Percentiles rank a stretch among this genome's conserved stretches.
These are phyloP conservation scores for Parochlus steinenii DNA, from an alignment of 2,888 invertebrate genomes.

Conservation along the genomic window DNA sequence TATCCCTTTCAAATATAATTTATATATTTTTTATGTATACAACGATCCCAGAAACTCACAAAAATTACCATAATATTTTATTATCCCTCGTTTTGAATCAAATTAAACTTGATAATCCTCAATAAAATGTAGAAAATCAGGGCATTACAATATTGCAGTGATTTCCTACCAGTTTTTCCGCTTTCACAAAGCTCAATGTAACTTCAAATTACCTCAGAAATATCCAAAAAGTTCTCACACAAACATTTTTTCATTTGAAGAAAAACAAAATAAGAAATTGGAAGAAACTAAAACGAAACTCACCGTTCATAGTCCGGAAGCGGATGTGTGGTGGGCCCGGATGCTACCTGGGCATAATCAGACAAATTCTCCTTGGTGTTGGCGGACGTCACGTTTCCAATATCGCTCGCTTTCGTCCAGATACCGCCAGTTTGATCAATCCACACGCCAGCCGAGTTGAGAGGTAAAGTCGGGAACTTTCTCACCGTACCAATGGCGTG, in stretches of 20 bases:
- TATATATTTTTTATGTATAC: too few species aligned
- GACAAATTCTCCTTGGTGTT: conserved; percentile 28
- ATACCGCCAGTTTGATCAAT: conserved; percentile 32
- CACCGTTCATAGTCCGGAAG: conserved; percentile 32
- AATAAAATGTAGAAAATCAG: too few species aligned
- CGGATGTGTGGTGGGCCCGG: conserved; percentile 23
- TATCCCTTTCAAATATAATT: too few species aligned
- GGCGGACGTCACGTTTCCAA: conserved; percentile 17
- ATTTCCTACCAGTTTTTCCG: too few species aligned
- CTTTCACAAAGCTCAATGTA: too few species aligned
- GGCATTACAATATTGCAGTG: too few species aligned
- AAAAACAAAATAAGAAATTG: not conserved
- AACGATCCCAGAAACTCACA: too few species aligned
- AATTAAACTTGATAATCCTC: too few species aligned
- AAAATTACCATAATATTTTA: too few species aligned
- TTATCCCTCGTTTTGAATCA: too few species aligned
- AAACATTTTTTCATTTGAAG: conserved; percentile 1
- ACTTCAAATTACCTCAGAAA: too few species aligned
- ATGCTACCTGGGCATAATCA: conserved; percentile 28
- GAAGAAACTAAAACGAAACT: conserved; percentile 16
- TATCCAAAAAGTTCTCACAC: not conserved
- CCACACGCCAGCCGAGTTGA: conserved; percentile 28
- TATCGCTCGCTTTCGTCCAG: conserved; percentile 26
- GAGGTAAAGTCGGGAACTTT: conserved; percentile 31
- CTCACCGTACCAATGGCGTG: conserved; percentile 32